These are phyloP conservation scores for Drosophila chauvacae DNA, from an alignment of 1,140 invertebrate genomes.

Conservation along the genomic window DNA sequence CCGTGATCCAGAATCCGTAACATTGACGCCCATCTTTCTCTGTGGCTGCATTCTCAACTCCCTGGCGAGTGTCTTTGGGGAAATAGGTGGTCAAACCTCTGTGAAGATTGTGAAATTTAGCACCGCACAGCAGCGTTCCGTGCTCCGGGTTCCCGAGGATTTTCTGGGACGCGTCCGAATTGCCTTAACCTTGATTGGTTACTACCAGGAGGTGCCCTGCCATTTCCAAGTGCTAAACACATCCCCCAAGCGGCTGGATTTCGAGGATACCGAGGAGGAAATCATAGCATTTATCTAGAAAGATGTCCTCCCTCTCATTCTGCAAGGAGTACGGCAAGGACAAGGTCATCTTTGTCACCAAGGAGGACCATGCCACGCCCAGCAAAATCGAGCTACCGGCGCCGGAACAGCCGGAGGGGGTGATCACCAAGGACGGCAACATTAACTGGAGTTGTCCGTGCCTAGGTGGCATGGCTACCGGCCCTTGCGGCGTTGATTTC, in stretches of 20 bases:
- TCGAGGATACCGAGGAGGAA: slow-evolving; percentile 32
- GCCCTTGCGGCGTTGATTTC: slow-evolving; percentile 97
- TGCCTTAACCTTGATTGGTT: slow-evolving; percentile 86
- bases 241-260: slow-evolving; percentile 66
- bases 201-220: slow-evolving; percentile 86
- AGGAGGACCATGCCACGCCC: slow-evolving; percentile 91
- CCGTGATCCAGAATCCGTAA: slow-evolving; percentile 70
- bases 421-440: slow-evolving; percentile 93
- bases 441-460: slow-evolving; percentile 99
- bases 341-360: slow-evolving; percentile 92
- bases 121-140: slow-evolving; percentile 83
- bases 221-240: slow-evolving; percentile 86
- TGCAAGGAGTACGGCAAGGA: slow-evolving; percentile 89
- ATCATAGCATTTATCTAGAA: slow-evolving; percentile 13
- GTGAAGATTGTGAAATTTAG: slow-evolving; percentile 88
- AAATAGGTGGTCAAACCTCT: slow-evolving; percentile 85
- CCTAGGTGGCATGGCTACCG: slow-evolving; percentile 97
- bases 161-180: slow-evolving; percentile 86
- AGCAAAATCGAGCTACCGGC: slow-evolving; percentile 90
- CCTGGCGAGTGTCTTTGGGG: slow-evolving; percentile 86
- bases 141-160: slow-evolving; percentile 86
- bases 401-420: slow-evolving; percentile 90
- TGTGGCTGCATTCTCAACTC: slow-evolving; percentile 87
- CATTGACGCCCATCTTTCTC: slow-evolving; percentile 85
- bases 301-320: slow-evolving; percentile 86